phyloP scores from a whole-genome alignment of 1,140 invertebrate genomes.

The Ceratosolen fusciceps region DNA sequence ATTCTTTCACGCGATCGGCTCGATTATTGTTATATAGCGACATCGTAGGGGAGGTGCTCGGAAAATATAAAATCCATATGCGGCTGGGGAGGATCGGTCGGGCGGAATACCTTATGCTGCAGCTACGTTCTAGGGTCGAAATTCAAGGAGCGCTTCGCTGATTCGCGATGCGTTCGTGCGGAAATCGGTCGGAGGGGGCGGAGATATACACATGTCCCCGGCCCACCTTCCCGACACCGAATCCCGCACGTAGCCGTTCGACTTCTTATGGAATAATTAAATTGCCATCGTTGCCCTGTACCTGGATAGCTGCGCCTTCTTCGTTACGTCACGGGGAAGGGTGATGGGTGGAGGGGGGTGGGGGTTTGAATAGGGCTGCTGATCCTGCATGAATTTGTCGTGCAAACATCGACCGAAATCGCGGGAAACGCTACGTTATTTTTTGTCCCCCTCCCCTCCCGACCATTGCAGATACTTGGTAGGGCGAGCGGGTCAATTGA shows the following conservation, averaged over 20 bases:
- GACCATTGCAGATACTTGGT: too few relatives aligned
- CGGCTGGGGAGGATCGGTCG: neutral
- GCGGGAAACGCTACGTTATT: too few relatives aligned
- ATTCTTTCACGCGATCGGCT: too few relatives aligned
- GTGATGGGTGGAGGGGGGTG: too few relatives aligned
- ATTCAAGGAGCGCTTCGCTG: neutral
- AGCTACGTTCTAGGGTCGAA: too few relatives aligned
- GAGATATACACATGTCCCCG: neutral
- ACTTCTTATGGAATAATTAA: constrained; percentile 14
- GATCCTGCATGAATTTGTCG: too few relatives aligned
- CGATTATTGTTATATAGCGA: too few relatives aligned
- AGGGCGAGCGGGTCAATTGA: too few relatives aligned
- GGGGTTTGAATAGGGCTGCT: too few relatives aligned
- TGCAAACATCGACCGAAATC: too few relatives aligned
- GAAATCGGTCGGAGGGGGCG: too few relatives aligned
- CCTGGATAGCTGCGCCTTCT: neutral
- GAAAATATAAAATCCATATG: neutral
- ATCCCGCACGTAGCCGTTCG: neutral
- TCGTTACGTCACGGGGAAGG: neutral
- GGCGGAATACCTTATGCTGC: neutral
- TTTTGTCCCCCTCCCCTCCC: too few relatives aligned
- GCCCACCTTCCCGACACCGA: neutral
- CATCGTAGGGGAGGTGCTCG: neutral
- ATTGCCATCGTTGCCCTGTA: neutral
- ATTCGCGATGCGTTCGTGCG: neutral